Percentiles rank a stretch among this genome's conserved stretches.
These are phyloP conservation scores for Taphrorychus bicolor DNA, from an alignment of 2,888 invertebrate species.

Conservation along the genomic window DNA sequence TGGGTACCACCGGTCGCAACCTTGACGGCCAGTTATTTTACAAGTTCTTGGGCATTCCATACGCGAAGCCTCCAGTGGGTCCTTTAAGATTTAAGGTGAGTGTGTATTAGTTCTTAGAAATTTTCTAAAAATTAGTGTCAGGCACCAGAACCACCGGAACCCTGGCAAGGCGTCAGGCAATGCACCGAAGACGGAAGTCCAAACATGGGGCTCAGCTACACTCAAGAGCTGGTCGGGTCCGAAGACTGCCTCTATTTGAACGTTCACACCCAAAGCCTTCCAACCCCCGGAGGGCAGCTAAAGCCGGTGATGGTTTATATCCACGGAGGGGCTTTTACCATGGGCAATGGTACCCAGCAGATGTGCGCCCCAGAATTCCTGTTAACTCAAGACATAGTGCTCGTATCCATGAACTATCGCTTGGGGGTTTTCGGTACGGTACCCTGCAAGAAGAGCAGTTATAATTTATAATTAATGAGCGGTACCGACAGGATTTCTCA, in stretches of 20 bases:
- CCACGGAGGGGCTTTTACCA: constrained; percentile 61
- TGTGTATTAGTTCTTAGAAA: background rate
- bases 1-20: constrained; percentile 14
- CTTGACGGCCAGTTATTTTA: constrained; percentile 31
- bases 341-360: constrained; percentile 54
- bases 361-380: constrained; percentile 59
- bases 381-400: constrained; percentile 60
- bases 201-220: background rate
- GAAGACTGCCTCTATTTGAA: constrained; percentile 15
- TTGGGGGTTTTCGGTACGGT: constrained; percentile 57
- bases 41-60: constrained; percentile 54
- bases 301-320: constrained; percentile 60
- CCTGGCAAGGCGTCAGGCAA: constrained; percentile 46
- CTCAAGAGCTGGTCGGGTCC: background rate
- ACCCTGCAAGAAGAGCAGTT: no score
- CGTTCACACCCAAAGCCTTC: constrained; percentile 6
- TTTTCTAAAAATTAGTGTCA: constrained; percentile 11
- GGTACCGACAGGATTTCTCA: constrained; percentile 60
- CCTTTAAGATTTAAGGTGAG: constrained; percentile 57
- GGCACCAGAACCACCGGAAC: constrained; percentile 45
- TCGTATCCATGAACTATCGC: constrained; percentile 61
- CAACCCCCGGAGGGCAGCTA: background rate
- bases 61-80: constrained; percentile 57
- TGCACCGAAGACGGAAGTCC: constrained; percentile 43
- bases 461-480: no score